Percentiles rank a stretch among this genome's conserved stretches.
Evolutionary conservation across 1,140 invertebrate species (phyloP).

Genomic region (Arctopsyche grandis): DNA sequence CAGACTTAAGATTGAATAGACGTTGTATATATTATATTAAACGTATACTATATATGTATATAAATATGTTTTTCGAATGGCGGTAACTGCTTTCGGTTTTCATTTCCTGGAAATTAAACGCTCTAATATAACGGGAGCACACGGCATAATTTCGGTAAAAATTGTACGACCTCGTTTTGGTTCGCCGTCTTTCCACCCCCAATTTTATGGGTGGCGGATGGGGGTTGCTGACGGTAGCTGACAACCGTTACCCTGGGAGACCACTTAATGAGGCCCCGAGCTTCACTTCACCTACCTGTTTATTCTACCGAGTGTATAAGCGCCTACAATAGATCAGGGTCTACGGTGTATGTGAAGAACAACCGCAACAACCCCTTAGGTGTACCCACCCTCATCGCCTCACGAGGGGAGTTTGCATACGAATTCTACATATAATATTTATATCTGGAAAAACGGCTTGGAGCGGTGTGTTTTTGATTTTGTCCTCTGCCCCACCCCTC

Average conservation of each 20-base stretch:
- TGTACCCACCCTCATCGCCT: too few relatives aligned
- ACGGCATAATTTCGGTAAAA: neutral
- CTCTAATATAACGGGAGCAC: neutral
- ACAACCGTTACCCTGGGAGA: constrained; percentile 48
- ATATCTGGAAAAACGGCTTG: neutral
- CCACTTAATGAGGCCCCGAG: constrained; percentile 52
- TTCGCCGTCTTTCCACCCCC: neutral
- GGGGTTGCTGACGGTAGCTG: constrained; percentile 42
- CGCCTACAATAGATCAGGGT: constrained; percentile 13
- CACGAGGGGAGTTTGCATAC: too few relatives aligned
- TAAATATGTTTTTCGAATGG: neutral
- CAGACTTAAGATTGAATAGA: neutral
- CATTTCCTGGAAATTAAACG: constrained; percentile 15
- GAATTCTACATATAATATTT: neutral
- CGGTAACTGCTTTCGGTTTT: neutral
- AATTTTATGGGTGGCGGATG: constrained; percentile 21
- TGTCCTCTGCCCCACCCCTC: too few relatives aligned
- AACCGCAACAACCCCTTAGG: neutral
- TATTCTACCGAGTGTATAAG: constrained; percentile 39
- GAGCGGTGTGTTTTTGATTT: neutral
- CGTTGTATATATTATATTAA: neutral
- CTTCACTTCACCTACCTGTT: constrained; percentile 45
- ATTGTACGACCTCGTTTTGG: constrained; percentile 1
- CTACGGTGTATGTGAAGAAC: neutral
- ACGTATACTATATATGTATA: neutral